A percentile compares a stretch with the other conserved stretches of the same genome.
These are phyloP conservation scores for Marmota monax DNA, from an alignment of 2,113 vertebrate species.

Conservation along the genomic window DNA sequence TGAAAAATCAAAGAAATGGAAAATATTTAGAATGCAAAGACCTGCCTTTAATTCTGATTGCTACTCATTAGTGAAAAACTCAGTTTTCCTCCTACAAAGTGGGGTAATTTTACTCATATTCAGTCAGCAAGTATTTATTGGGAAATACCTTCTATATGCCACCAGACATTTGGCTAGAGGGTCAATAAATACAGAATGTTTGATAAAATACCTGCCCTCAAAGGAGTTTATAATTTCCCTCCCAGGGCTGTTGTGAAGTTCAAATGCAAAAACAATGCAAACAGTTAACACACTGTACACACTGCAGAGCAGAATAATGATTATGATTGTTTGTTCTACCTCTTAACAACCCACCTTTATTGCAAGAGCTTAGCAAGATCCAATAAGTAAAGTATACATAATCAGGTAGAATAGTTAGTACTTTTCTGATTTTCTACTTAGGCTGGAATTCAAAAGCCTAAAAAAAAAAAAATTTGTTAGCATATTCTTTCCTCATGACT, in stretches of 20 bases:
- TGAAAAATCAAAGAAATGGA: not conserved
- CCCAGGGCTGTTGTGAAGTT: constrained; percentile 13
- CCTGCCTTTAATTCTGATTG: constrained; percentile 24
- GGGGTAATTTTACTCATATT: not conserved
- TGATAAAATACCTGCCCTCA: not conserved
- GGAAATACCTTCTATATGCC: not conserved
- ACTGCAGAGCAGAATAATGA: not conserved
- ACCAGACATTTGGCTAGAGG: not conserved
- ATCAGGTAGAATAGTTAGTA: constrained; percentile 1
- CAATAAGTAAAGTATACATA: constrained; percentile 29
- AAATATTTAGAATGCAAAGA: constrained; percentile 46
- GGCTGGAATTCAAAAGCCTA: constrained; percentile 14
- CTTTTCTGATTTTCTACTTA: constrained; percentile 40
- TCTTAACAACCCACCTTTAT: not conserved
- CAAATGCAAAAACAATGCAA: constrained; percentile 22
- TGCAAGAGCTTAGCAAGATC: constrained; percentile 20
- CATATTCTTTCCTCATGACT: not conserved
- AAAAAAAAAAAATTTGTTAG: not conserved
- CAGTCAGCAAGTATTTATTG: not conserved
- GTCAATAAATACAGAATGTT: not conserved
- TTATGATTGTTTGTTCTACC: not conserved
- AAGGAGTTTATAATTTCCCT: not conserved
- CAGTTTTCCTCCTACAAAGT: constrained; percentile 32
- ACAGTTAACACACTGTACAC: not conserved
- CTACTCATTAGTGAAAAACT: not conserved